These are phyloP conservation scores for Pycnonotus jocosus DNA, from an alignment of 2,113 vertebrate genomes.

Conservation along the genomic window DNA sequence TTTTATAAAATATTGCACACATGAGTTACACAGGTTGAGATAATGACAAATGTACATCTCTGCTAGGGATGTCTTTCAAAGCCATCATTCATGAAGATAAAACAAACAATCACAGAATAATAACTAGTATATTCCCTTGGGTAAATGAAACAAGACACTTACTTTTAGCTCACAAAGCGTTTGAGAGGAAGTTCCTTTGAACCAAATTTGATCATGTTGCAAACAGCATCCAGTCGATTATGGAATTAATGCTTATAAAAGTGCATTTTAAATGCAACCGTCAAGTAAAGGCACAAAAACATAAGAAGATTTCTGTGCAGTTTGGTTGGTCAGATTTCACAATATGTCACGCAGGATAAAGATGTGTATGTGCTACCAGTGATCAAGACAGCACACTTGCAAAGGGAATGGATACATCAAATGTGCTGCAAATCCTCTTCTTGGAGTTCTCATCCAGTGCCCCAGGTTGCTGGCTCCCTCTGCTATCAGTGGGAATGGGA, in stretches of 20 bases:
- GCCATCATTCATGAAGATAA: background rate
- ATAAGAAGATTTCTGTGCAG: background rate
- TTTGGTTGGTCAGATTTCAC: background rate
- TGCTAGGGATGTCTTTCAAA: background rate
- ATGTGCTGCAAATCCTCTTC: background rate
- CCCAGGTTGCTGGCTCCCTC: background rate
- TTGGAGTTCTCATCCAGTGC: background rate
- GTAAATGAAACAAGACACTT: background rate
- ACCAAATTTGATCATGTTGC: background rate
- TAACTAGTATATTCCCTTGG: background rate
- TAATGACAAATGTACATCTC: background rate
- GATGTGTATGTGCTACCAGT: background rate
- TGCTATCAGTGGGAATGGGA: background rate
- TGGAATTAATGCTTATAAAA: background rate
- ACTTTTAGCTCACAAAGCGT: background rate
- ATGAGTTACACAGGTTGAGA: background rate
- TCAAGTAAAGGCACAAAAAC: background rate
- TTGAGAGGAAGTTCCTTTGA: background rate
- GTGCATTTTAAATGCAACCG: background rate
- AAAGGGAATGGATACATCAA: background rate
- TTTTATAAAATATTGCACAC: constrained; percentile 48
- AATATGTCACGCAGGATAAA: background rate
- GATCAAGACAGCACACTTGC: background rate
- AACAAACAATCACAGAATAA: background rate
- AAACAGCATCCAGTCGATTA: background rate